Evolutionary conservation across 2,797 vertebrate species (phyloP).

Genomic region (Oryzias dopingdopingensis): DNA sequence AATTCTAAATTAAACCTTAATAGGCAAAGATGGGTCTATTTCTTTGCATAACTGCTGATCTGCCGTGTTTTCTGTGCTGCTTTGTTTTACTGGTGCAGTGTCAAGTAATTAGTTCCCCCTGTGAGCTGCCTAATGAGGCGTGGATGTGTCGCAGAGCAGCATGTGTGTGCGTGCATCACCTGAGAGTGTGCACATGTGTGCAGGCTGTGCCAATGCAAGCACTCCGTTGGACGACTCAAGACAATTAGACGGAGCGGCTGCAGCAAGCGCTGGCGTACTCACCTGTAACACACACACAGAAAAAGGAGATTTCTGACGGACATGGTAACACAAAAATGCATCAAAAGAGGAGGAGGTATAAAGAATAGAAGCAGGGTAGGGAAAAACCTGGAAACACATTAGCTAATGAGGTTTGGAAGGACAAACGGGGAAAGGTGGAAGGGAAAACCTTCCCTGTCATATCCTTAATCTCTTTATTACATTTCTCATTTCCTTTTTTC

Average conservation of each 20-base stretch:
- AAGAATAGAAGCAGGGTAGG: background rate
- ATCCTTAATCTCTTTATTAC: conserved; percentile 56
- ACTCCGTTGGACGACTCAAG: conserved; percentile 54
- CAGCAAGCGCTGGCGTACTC: conserved; percentile 26
- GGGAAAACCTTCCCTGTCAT: conserved; percentile 53
- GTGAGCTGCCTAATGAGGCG: conserved; percentile 73
- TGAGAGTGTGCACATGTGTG: conserved; percentile 11
- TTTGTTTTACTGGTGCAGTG: conserved; percentile 66
- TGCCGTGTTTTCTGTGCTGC: conserved; percentile 51
- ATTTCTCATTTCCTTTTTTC: conserved; percentile 32
- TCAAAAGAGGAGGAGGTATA: conserved; percentile 4
- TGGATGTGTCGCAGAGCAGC: conserved; percentile 63
- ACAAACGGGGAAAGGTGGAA: conserved; percentile 4
- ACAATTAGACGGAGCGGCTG: conserved; percentile 40
- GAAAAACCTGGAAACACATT: conserved; percentile 25
- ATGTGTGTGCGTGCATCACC: conserved; percentile 28
- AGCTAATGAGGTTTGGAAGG: conserved; percentile 34
- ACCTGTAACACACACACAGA: conserved; percentile 30
- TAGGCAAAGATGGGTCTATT: conserved; percentile 51
- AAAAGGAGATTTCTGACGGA: background rate
- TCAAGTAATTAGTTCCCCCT: conserved; percentile 75
- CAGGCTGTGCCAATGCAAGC: conserved; percentile 9
- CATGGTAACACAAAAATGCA: conserved; percentile 6
- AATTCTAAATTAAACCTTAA: conserved; percentile 20
- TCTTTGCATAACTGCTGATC: conserved; percentile 38